Evolutionary conservation across 2,113 vertebrate genomes (phyloP), one percentile per base, ranked within the genome.

Genomic region (Toxotes chatareus): DNA sequence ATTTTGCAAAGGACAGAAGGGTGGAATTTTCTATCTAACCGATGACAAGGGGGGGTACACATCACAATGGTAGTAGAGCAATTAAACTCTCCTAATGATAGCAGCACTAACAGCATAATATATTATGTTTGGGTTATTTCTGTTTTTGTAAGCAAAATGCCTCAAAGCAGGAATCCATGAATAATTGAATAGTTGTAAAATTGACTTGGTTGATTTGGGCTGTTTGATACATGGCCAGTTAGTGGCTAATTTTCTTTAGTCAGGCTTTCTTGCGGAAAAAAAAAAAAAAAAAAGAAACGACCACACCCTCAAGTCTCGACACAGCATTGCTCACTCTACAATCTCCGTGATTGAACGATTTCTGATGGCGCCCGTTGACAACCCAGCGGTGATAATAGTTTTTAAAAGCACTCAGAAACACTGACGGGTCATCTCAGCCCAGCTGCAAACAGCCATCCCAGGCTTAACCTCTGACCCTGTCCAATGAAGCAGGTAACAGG

Each of bases 401-500:
- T 91, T 92, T 91, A 88, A 91, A 92, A 86, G 88, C 90, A 88
- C 90, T 88, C 76, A 78, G 68, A 44, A 32, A 51, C 68, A 23
- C 23, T 13, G 34, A 59, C 2, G 51, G 82, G 84, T 75, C 86
- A 89, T 84, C 64, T 65, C 67, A 34, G 78, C 79, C 68, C 86
- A 64, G 86, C 87, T 87, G 86, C 49, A 34, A 83, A 68, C 53
- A 81, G 53, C 51, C 79, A 34, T 85, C 31, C 17, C 69, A 64
- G 57, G 73, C 4, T 23, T 76, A 87, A 89, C 91, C 93, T 91
- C 36, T 91, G 89, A 93, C 91, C 91, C 68, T 53, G 80, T 79
- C 83, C 91, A 94, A 85, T 91, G 91, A 92, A 86, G 92, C 94
- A 93, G 94, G 91, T 93, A 95, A 95, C 88, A 66, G 90, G 82